Evolutionary conservation across 2,888 invertebrate species (phyloP).

Genomic region (Drosophila ezoana): DNA sequence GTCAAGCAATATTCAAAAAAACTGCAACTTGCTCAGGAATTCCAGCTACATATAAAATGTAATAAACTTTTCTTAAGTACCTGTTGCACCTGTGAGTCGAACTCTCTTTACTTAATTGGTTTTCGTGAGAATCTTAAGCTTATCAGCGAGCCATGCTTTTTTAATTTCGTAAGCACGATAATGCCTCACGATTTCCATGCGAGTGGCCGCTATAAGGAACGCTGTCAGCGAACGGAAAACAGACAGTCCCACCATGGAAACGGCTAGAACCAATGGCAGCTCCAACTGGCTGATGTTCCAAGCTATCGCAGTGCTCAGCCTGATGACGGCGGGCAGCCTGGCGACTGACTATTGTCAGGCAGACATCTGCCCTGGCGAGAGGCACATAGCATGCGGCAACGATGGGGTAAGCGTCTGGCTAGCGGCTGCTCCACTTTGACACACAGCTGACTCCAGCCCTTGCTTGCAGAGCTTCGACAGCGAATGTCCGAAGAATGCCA

Average conservation of each 20-base stretch:
- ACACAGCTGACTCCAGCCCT: neutral
- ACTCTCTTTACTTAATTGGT: neutral
- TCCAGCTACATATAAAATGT: neutral
- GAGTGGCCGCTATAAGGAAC: slow-evolving; percentile 23
- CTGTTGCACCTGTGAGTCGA: too few species aligned
- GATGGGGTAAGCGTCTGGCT: slow-evolving; percentile 26
- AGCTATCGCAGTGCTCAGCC: slow-evolving; percentile 2
- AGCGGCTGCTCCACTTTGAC: neutral
- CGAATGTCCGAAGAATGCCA: slow-evolving; percentile 10
- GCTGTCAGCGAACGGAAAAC: neutral
- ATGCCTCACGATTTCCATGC: slow-evolving; percentile 7
- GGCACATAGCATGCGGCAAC: slow-evolving; percentile 39
- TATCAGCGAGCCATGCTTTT: slow-evolving; percentile 4
- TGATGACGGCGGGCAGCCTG: neutral
- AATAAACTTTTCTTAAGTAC: too few species aligned
- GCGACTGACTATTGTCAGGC: slow-evolving; percentile 24
- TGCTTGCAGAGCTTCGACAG: slow-evolving; percentile 27
- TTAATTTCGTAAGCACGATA: slow-evolving; percentile 12
- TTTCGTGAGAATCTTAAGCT: slow-evolving; percentile 2
- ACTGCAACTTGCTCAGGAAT: neutral
- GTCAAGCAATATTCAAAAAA: neutral
- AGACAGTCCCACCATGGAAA: slow-evolving; percentile 7
- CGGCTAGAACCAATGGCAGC: neutral
- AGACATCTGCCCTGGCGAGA: neutral
- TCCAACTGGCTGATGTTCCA: neutral